A percentile compares a stretch with the other conserved stretches of the same genome.
These are phyloP conservation scores for Calycopis cecrops DNA, from an alignment of 1,140 invertebrate genomes.

Conservation along the genomic window DNA sequence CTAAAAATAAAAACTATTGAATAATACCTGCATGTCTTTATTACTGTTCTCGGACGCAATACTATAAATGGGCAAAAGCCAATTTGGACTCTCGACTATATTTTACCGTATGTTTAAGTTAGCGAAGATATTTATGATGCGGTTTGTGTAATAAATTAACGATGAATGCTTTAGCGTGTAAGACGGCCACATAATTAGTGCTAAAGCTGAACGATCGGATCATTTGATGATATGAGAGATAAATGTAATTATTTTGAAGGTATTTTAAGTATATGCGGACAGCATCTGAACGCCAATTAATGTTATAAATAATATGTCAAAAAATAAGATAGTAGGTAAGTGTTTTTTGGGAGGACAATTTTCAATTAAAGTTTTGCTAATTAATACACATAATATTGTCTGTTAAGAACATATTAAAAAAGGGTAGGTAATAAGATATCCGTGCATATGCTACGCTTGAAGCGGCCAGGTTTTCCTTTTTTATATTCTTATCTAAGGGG, in stretches of 20 bases:
- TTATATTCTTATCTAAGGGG: too few species aligned
- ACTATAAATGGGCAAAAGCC: background rate
- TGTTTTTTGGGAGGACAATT: too few species aligned
- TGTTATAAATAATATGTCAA: too few species aligned
- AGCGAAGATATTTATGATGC: conserved; percentile 1
- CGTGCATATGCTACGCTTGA: too few species aligned
- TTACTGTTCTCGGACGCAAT: background rate
- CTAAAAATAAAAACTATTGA: too few species aligned
- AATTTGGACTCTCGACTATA: background rate
- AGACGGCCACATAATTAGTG: background rate
- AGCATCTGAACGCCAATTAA: too few species aligned
- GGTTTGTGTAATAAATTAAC: background rate
- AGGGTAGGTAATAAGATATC: too few species aligned
- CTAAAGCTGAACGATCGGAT: background rate
- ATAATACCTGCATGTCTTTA: background rate
- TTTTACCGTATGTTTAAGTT: background rate
- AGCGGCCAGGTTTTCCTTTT: too few species aligned
- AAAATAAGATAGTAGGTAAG: too few species aligned
- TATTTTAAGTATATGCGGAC: conserved; percentile 7
- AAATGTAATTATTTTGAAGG: background rate
- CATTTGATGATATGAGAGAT: background rate
- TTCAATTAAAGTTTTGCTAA: too few species aligned
- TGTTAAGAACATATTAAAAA: too few species aligned
- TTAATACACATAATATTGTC: too few species aligned
- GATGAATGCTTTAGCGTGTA: background rate